A percentile compares a stretch with the other conserved stretches of the same genome.
Evolutionary conservation across 2,888 invertebrate species (phyloP).

Genomic region (Nemapogon koenigi): DNA sequence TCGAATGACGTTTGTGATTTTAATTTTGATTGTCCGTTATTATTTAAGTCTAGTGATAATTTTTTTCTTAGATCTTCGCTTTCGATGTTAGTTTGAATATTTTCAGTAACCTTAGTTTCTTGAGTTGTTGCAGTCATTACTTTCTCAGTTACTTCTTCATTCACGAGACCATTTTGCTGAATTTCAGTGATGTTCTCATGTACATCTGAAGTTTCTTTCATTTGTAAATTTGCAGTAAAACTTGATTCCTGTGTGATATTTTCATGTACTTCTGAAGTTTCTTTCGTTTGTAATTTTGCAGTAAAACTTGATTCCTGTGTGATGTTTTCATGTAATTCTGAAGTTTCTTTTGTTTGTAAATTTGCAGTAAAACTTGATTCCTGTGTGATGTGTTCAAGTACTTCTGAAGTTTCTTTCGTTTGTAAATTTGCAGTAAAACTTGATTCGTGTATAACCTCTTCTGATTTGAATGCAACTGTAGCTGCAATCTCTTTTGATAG

Average conservation of each 20-base stretch:
- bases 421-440: conserved; percentile 3
- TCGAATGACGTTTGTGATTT: not conserved
- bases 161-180: no score
- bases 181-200: no score
- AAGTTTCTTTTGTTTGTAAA: not conserved
- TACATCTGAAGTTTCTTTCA: no score
- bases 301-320: conserved; percentile 13
- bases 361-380: conserved; percentile 7
- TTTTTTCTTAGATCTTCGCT: not conserved
- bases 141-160: no score
- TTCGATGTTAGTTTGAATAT: no score
- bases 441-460: not conserved
- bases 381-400: conserved; percentile 10
- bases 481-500: no score
- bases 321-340: conserved; percentile 10
- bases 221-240: conserved; percentile 10
- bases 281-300: conserved; percentile 4
- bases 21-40: not conserved
- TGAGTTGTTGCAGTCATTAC: no score
- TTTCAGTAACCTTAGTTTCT: no score
- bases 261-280: no score
- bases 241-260: conserved; percentile 14
- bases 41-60: not conserved
- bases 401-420: conserved; percentile 18
- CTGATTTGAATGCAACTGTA: no score